phyloP scores from a whole-genome alignment of 2,113 vertebrate species.

The Neolamprologus caudopunctatus region DNA sequence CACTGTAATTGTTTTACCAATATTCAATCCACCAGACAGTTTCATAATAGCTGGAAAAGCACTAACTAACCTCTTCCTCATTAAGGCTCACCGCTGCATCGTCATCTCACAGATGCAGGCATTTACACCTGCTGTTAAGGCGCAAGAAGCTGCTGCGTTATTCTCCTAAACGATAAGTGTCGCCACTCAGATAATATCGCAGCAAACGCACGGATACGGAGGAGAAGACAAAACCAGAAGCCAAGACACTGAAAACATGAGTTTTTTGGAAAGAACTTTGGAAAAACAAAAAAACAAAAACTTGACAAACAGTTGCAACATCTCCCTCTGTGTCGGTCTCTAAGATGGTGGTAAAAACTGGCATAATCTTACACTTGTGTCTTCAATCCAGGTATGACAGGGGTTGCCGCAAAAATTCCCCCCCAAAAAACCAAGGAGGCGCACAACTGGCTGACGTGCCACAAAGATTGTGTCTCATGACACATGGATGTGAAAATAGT shows the following conservation, averaged over 20 bases:
- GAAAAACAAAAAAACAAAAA: accelerated
- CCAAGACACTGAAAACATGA: neutral
- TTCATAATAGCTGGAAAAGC: neutral
- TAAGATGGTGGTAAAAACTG: neutral
- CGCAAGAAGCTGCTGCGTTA: neutral
- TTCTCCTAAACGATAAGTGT: neutral
- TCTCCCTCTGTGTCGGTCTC: neutral
- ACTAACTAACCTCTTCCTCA: neutral
- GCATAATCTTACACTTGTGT: neutral
- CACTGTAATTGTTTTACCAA: neutral
- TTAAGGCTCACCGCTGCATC: neutral
- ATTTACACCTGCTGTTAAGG: neutral
- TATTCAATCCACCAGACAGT: neutral
- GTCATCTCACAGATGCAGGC: neutral
- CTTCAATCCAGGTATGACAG: neutral
- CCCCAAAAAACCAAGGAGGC: neutral
- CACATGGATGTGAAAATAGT: neutral
- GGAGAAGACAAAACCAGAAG: neutral
- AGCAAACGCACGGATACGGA: neutral
- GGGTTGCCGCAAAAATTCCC: neutral
- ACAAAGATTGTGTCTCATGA: neutral
- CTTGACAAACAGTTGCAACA: neutral
- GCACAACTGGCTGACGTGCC: neutral
- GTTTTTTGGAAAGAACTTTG: neutral
- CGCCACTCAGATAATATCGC: neutral